These are phyloP conservation scores for Onychostruthus taczanowskii DNA, from an alignment of 2,113 vertebrate species.

Conservation along the genomic window DNA sequence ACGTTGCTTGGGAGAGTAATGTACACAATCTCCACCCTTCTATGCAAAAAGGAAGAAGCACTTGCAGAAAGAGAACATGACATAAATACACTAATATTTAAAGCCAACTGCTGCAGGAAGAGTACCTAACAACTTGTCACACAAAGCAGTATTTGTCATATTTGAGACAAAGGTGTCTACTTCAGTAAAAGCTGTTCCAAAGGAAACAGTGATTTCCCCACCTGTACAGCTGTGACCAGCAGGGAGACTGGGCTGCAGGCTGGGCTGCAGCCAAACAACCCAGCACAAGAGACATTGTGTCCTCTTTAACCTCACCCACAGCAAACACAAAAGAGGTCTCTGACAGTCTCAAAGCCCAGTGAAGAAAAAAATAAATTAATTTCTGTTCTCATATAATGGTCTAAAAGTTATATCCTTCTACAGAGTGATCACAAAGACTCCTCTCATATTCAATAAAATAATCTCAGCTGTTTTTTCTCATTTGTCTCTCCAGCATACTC, in stretches of 20 bases:
- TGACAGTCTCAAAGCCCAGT: not conserved
- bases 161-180: not conserved
- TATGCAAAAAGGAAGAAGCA: not conserved
- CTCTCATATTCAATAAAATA: not conserved
- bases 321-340: not conserved
- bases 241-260: not conserved
- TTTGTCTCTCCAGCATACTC: not conserved
- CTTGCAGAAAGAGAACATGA: not conserved
- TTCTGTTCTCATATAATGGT: not conserved
- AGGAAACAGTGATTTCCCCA: not conserved
- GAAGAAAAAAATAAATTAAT: not conserved
- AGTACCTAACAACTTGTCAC: not conserved
- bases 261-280: not conserved
- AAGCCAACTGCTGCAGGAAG: not conserved
- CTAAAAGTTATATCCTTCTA: not conserved
- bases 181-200: not conserved
- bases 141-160: not conserved
- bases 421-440: not conserved
- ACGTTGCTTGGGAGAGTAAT: not conserved
- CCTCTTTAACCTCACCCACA: not conserved
- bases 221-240: not conserved
- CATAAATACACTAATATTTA: not conserved
- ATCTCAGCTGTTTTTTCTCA: not conserved
- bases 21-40: not conserved
- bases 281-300: rapidly evolving